These are phyloP conservation scores for Oreochromis spilurus DNA, from an alignment of 2,113 vertebrate genomes.

Conservation along the genomic window DNA sequence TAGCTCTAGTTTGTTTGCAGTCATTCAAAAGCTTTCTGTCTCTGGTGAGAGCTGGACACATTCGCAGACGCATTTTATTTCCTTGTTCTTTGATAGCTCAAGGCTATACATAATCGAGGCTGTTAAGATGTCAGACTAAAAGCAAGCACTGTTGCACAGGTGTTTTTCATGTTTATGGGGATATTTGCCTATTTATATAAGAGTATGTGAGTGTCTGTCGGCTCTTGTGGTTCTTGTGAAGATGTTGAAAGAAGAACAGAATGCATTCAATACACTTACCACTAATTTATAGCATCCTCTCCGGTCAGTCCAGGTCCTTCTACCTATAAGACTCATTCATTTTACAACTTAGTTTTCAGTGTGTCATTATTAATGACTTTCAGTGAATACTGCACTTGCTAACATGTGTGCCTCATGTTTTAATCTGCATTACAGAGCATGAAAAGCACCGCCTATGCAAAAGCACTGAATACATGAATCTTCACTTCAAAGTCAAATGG, in stretches of 20 bases:
- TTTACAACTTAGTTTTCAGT: neutral
- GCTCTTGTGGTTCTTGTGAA: neutral
- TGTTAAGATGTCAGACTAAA: conserved; percentile 13
- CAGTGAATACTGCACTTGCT: neutral
- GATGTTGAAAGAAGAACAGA: neutral
- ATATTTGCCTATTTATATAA: neutral
- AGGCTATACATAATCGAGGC: neutral
- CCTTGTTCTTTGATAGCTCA: conserved; percentile 2
- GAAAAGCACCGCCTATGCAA: conserved; percentile 96
- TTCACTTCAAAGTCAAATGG: conserved; percentile 99
- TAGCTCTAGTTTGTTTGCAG: conserved; percentile 21
- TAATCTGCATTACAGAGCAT: conserved; percentile 83
- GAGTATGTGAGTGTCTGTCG: neutral
- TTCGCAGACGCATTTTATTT: neutral
- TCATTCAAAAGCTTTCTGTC: conserved; percentile 18
- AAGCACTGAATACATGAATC: conserved; percentile 99
- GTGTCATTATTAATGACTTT: neutral
- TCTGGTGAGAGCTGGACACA: neutral
- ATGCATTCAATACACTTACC: neutral
- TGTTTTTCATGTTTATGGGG: neutral
- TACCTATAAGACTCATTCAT: neutral
- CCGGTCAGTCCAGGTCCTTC: neutral
- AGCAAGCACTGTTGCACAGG: neutral
- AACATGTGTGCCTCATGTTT: conserved; percentile 38
- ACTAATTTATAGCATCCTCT: neutral